Conservation (phyloP, 2,888 invertebrate species). For the Odontothrips loti region DNA sequence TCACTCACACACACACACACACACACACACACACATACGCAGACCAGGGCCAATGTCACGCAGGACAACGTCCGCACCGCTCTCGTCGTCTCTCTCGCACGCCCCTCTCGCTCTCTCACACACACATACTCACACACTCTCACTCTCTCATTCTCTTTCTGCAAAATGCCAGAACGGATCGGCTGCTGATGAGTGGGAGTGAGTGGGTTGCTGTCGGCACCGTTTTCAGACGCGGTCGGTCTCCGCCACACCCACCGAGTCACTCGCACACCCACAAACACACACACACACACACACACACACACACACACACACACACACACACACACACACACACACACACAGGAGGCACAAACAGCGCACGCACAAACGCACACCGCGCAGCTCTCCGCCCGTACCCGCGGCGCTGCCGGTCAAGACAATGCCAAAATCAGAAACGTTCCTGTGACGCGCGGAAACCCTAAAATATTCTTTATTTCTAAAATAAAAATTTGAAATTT, state of each 20-base stretch:
- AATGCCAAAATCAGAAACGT: too few relatives aligned
- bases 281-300: constrained; percentile 1
- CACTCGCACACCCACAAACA: background rate
- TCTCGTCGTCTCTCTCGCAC: background rate
- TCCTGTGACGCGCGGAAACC: too few relatives aligned
- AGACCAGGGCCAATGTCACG: constrained; percentile 1
- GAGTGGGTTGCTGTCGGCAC: too few relatives aligned
- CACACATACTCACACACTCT: background rate
- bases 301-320: background rate
- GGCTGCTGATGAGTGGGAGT: too few relatives aligned
- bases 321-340: background rate
- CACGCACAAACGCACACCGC: background rate
- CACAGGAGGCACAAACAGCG: background rate
- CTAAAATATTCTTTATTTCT: too few relatives aligned
- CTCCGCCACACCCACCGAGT: background rate
- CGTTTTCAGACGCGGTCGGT: too few relatives aligned
- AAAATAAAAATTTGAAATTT: too few relatives aligned
- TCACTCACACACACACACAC: background rate
- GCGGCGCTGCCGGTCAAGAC: too few relatives aligned
- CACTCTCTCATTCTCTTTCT: too few relatives aligned
- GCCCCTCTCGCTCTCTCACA: background rate
- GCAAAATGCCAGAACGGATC: too few relatives aligned
- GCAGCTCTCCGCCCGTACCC: too few relatives aligned
- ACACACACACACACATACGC: background rate
- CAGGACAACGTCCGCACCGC: background rate